These are phyloP conservation scores for Burhinus oedicnemus DNA, from an alignment of 2,113 vertebrate species.

Conservation along the genomic window DNA sequence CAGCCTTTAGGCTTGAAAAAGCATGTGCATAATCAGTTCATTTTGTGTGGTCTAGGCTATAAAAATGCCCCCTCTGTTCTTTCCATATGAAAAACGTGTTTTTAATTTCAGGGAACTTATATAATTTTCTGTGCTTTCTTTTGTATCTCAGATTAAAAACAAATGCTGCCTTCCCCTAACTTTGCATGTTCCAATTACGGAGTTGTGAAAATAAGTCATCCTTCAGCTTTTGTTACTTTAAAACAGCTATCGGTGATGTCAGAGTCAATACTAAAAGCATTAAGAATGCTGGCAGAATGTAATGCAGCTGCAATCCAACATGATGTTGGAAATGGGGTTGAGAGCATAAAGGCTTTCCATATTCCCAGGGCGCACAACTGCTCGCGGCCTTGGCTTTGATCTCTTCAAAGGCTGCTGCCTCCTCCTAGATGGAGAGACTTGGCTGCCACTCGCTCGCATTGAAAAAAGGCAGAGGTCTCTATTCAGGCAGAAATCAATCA, in stretches of 20 bases:
- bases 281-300: constrained; percentile 96
- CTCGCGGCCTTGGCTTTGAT: constrained; percentile 99
- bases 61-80: constrained; percentile 89
- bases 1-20: constrained; percentile 75
- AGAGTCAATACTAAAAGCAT: constrained; percentile 98
- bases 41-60: constrained; percentile 96
- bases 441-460: constrained; percentile 92
- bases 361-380: constrained; percentile 99
- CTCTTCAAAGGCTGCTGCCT: constrained; percentile 99
- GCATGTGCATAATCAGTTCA: constrained; percentile 82
- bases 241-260: constrained; percentile 94
- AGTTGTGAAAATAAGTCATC: constrained; percentile 97
- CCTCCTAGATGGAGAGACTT: constrained; percentile 98
- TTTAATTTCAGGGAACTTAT: constrained; percentile 96
- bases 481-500: constrained; percentile 99
- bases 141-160: constrained; percentile 91
- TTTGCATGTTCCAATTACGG: constrained; percentile 95
- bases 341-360: constrained; percentile 98
- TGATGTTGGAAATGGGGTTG: constrained; percentile 97
- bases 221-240: constrained; percentile 82
- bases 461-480: constrained; percentile 90
- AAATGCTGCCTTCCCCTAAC: constrained; percentile 88
- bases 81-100: constrained; percentile 90
- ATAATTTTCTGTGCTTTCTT: constrained; percentile 88
- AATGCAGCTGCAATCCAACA: constrained; percentile 98